Evolutionary conservation across 2,113 vertebrate genomes (phyloP), one percentile per base, ranked within the genome.

Genomic region (Tragulus kanchil): DNA sequence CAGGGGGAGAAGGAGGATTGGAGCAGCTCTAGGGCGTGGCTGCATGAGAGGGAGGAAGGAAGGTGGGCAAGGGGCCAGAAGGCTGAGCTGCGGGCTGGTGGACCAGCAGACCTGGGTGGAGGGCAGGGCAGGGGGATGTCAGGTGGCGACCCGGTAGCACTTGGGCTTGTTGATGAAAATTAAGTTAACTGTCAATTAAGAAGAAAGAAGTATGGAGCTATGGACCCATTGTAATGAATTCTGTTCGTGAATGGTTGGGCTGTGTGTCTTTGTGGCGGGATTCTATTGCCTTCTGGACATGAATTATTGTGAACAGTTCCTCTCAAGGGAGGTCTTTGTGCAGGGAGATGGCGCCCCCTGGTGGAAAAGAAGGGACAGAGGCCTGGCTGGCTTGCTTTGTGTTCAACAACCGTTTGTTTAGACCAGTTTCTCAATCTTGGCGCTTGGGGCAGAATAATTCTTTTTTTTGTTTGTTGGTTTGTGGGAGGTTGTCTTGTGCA

Each of bases 331-430:
- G 42, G 36, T 12, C 45, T 65, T 85, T 56, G 13, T n/a, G 23
- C 8, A 0, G 79, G 23, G 52, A 8, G 11, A 26, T 61, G 48
- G 67, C 36, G 92, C 93, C 96, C 79, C 82, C 97, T 97, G 52
- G 91, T 96, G 97, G 94, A 65, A 65, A 17, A 83, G 45, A 78
- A 42, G 2, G 15, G 61, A 26, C 61, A 93, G 7, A 11, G 16
- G 56, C 58, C 48, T 3, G 0, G 48, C 62, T 36, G 1, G 79
- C n/a, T 21, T 61, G 45, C 42, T 58, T 86, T 16, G 5, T 5
- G 4, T 77, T 84, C 8, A 8, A 36, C 64, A 25, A 28, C 48
- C 15, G 1, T 67, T 73, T 19, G 26, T 62, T 69, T 85, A 93
- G 54, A 89, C 10, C 14, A 19, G 48, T 36, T 96, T 75, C 89